A percentile compares a stretch with the other conserved stretches of the same genome.
phyloP scores from a whole-genome alignment of 2,888 invertebrate genomes.

The Nomada fabriciana region DNA sequence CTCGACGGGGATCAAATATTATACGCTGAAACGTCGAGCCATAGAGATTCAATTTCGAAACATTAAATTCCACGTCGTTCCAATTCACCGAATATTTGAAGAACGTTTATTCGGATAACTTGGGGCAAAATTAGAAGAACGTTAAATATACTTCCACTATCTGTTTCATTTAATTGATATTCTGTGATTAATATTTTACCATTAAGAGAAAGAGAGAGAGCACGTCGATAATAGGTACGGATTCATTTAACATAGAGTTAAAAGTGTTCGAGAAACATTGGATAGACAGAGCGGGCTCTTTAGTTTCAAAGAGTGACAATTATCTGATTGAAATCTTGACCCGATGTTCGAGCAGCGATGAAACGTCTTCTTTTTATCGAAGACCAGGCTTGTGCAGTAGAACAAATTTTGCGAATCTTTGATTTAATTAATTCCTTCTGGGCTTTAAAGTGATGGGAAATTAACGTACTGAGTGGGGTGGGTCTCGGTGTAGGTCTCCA shows the following conservation, averaged over 20 bases:
- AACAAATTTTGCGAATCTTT: slow-evolving; percentile 46
- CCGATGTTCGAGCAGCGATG: slow-evolving; percentile 15
- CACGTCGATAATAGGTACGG: slow-evolving; percentile 30
- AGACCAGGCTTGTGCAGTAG: neutral
- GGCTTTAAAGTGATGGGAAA: slow-evolving; percentile 33
- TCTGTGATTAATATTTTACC: slow-evolving; percentile 11
- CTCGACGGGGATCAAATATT: too few relatives aligned
- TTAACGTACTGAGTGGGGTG: slow-evolving; percentile 23
- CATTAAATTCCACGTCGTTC: too few relatives aligned
- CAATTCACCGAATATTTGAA: neutral
- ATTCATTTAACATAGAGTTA: slow-evolving; percentile 19
- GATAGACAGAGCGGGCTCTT: slow-evolving; percentile 1
- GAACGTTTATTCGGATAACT: neutral
- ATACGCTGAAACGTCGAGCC: too few relatives aligned
- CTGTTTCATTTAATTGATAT: neutral
- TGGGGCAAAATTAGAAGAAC: neutral
- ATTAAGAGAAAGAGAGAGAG: neutral
- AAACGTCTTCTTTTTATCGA: slow-evolving; percentile 22
- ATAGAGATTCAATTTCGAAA: too few relatives aligned
- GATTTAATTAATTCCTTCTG: slow-evolving; percentile 63
- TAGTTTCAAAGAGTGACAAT: slow-evolving; percentile 42
- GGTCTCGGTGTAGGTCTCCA: neutral
- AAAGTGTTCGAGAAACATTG: neutral
- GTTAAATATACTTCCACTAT: neutral
- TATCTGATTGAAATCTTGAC: slow-evolving; percentile 63